Percentiles rank a stretch among this genome's conserved stretches.
Conservation (phyloP, 2,797 vertebrate species). For the Falco peregrinus region DNA sequence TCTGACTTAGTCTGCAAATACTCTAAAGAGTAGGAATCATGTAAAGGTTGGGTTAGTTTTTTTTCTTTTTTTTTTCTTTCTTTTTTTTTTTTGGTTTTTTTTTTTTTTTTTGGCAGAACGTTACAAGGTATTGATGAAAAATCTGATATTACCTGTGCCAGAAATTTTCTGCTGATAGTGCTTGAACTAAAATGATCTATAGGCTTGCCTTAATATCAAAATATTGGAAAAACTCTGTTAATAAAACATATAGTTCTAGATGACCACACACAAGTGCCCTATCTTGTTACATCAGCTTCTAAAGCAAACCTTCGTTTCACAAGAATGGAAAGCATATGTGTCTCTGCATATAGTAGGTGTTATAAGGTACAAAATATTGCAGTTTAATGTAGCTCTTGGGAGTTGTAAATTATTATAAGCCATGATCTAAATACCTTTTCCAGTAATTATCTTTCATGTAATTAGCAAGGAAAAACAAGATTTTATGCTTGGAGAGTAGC, state of each 20-base stretch:
- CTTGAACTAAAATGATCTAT: not conserved
- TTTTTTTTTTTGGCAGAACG: not conserved
- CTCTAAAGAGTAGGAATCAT: not conserved
- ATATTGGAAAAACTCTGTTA: not conserved
- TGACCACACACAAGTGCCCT: not conserved
- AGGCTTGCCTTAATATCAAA: not conserved
- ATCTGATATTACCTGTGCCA: not conserved
- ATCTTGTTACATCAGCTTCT: not conserved
- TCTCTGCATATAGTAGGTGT: not conserved
- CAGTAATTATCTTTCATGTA: not conserved
- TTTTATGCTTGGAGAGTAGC: not conserved
- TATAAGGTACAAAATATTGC: not conserved
- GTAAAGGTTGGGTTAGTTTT: not conserved
- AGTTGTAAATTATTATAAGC: not conserved
- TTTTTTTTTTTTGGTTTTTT: not conserved
- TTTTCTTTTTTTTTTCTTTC: too few relatives aligned
- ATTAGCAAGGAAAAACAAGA: not conserved
- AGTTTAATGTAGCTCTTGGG: not conserved
- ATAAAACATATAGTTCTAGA: not conserved
- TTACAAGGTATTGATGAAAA: not conserved
- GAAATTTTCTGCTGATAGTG: not conserved
- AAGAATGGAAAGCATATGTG: not conserved
- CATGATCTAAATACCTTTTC: not conserved
- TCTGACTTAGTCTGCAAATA: not conserved
- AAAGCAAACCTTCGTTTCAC: not conserved